Evolutionary conservation across 2,888 invertebrate species (phyloP), one percentile per base, ranked within the genome.

Genomic region (Syritta pipiens): DNA sequence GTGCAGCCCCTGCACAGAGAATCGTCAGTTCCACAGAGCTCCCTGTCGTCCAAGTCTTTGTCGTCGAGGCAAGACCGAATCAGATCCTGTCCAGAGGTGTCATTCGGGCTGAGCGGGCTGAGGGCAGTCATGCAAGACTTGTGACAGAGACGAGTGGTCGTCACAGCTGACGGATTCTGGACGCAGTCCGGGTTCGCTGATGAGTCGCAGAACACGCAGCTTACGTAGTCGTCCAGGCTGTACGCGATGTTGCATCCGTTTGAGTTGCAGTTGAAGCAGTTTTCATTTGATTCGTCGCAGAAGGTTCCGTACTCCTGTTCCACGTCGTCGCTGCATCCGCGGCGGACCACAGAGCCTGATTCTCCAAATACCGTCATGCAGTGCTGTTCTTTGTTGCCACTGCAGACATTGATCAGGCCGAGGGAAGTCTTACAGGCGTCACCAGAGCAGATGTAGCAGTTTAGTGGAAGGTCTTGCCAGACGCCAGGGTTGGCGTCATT

Each of bases 201-300:
- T 1, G 82, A 68, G 53, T 86, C 83, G 26, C 87, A 87, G 40
- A 83, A 84, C 14, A 87, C 20, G 65, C 88, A 87, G 2, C 84
- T 82, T 4, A 81, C 59, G 62, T 85, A 87, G 35, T 81, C 82
- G 2, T 24, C 60, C 12, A 82, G 40, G 0, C 81, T 59, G 0
- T 4, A 32, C 9, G 86, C 87, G 0, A 9, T 82, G 63, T 87
- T 87, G 75, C 87, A 87, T 0, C 79, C 62, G 48, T 87, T 86
- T 2, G 87, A 88, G 71, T 86, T 86, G 71, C 87, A 87, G 40
- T 85, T 85, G 62, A 81, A 84, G 57, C 87, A 87, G 1, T 82
- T 84, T 1, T 2, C 83, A 0, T 37, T 24, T 5, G 82, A 83
- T 0, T 22, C 71, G 62, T 87, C 84, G 22, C 88, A 88, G 68